Evolutionary conservation across 1,140 invertebrate species (phyloP), one percentile per base, ranked within the genome.

Genomic region (Drosophila kikkawai): DNA sequence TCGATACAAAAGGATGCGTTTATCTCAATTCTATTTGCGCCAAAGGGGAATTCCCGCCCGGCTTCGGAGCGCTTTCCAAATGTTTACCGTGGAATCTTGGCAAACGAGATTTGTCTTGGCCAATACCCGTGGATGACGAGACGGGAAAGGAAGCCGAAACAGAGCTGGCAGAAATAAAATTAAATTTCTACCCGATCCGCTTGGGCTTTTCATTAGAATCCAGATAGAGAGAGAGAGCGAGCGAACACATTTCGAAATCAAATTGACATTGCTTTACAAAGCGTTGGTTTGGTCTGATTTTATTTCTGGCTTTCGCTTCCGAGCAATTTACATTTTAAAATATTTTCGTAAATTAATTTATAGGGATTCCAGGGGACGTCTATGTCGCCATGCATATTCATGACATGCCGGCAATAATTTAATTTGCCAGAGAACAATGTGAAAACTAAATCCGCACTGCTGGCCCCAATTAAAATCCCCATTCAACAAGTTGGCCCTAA

Each of bases 1-100:
- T 90, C 84, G 85, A 88, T 88, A 88, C 84, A 88, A 88, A 88
- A 90, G 84, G 85, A 88, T 88, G 78, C 74, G 84, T 90, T 90
- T 88, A 88, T 90, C 85, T 80, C 80, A 81, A 90, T 84, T 90
- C 77, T 88, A 87, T 87, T 87, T 90, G 82, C 85, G 69, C 73
- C 53, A n/a, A n/a, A 44, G 34, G 75, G 42, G 47, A 55, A 50
- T 39, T 48, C 51, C 34, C 56, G 64, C 70, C 41, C 53, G 66
- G 69, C 82, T 82, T 48, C 42, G 32, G 48, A 56, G 58, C 69
- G 70, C 75, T 78, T 69, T 50, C 61, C 64, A 77, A 77, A 77
- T 77, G 64, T 77, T 77, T 77, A 55, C 64, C 64, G 64, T 78
- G 75, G 75, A 78, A 78, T 69, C 57, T 69, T 69, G 56, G 57